Percentiles rank a stretch among this genome's conserved stretches.
These are phyloP conservation scores for Sarcophaga rosellei DNA, from an alignment of 2,888 invertebrate genomes.

Conservation along the genomic window DNA sequence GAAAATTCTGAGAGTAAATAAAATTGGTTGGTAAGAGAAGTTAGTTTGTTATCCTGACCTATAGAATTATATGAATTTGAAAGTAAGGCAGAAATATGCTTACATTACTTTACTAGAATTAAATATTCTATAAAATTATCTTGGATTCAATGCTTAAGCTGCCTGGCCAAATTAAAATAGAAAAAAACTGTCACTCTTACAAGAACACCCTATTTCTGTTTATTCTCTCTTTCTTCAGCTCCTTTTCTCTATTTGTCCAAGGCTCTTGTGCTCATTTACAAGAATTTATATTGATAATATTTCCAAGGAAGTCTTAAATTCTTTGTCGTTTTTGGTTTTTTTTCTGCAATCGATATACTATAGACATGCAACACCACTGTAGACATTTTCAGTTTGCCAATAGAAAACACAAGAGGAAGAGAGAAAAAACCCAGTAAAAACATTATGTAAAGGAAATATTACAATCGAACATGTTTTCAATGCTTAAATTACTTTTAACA, in stretches of 20 bases:
- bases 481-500: no score
- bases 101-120: no score
- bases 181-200: no score
- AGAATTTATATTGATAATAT: constrained; percentile 64
- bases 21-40: no score
- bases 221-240: background rate
- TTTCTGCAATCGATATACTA: constrained; percentile 2
- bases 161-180: no score
- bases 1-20: no score
- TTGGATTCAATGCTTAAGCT: no score
- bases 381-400: background rate
- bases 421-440: constrained; percentile 7
- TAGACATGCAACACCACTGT: background rate
- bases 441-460: constrained; percentile 61
- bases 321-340: constrained; percentile 46
- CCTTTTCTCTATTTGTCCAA: background rate
- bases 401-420: background rate
- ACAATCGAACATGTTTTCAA: constrained; percentile 36
- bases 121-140: no score
- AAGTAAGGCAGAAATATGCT: no score
- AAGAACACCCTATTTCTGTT: no score
- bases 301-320: constrained; percentile 58
- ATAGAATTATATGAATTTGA: no score
- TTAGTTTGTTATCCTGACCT: no score
- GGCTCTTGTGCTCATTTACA: background rate